Conservation (phyloP, 2,797 vertebrate species). For the Muraenolepis orangiensis region DNA sequence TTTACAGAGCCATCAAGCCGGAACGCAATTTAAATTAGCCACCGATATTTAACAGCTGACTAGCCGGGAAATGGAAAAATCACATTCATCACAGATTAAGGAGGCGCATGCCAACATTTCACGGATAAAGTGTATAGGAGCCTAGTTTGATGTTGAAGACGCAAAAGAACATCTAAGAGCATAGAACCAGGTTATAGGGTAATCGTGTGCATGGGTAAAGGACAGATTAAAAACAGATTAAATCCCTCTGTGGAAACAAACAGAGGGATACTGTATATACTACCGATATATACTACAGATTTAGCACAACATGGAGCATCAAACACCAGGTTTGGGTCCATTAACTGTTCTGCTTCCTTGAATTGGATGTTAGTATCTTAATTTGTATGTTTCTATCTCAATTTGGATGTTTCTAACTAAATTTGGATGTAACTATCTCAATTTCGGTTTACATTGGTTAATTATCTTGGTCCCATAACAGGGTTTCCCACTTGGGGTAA, state of each 20-base stretch:
- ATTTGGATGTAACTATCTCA: too few species aligned
- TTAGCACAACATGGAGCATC: too few species aligned
- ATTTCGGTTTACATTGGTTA: neutral
- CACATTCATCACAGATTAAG: neutral
- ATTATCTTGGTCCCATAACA: neutral
- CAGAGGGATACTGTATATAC: neutral
- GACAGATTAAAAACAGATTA: neutral
- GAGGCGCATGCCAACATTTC: neutral
- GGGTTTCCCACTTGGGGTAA: neutral
- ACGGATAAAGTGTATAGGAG: neutral
- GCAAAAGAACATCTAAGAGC: neutral
- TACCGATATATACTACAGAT: neutral
- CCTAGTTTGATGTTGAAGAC: neutral
- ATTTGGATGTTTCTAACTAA: neutral
- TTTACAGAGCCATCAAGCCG: constrained; percentile 32
- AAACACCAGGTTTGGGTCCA: neutral
- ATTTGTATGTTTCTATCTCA: neutral
- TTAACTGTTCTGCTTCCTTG: too few species aligned
- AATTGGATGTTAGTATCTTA: neutral
- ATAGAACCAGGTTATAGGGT: neutral
- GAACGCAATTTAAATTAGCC: constrained; percentile 27
- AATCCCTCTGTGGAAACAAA: neutral
- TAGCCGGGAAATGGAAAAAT: neutral
- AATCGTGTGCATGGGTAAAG: neutral
- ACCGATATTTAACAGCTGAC: constrained; percentile 1